A percentile compares a stretch with the other conserved stretches of the same genome.
These are phyloP conservation scores for Tipula lateralis DNA, from an alignment of 2,888 invertebrate genomes.

Conservation along the genomic window DNA sequence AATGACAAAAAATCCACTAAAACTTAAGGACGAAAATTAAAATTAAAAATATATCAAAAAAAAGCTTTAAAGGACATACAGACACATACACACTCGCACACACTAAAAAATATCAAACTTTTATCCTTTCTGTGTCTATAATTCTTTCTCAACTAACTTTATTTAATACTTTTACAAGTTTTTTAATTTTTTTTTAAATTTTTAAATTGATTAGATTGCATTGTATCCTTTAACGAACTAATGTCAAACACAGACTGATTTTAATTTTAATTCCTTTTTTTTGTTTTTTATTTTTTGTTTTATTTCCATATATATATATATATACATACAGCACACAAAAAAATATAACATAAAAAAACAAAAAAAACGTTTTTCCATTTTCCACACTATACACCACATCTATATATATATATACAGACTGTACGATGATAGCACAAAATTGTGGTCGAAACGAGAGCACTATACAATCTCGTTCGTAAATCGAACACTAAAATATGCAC, in stretches of 20 bases:
- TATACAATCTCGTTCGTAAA: background rate
- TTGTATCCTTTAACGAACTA: constrained; percentile 31
- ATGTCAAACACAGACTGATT: constrained; percentile 34
- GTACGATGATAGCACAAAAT: background rate
- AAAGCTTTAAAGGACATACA: background rate
- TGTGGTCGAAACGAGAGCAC: background rate
- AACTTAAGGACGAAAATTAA: background rate
- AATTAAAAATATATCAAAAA: background rate
- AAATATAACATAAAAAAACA: background rate
- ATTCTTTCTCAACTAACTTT: background rate
- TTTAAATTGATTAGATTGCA: background rate
- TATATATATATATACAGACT: background rate
- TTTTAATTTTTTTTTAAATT: background rate
- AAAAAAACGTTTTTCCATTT: constrained; percentile 14
- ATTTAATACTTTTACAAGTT: background rate
- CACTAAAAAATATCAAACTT: background rate
- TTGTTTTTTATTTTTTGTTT: constrained; percentile 25
- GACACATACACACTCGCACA: background rate
- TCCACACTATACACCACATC: background rate
- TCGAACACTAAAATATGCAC: background rate
- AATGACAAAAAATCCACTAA: background rate
- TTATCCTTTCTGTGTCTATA: background rate
- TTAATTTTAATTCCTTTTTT: constrained; percentile 27
- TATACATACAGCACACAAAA: background rate
- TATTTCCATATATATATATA: background rate